Conservation (phyloP, 2,113 vertebrate genomes). For the Cyprinodon tularosa region DNA sequence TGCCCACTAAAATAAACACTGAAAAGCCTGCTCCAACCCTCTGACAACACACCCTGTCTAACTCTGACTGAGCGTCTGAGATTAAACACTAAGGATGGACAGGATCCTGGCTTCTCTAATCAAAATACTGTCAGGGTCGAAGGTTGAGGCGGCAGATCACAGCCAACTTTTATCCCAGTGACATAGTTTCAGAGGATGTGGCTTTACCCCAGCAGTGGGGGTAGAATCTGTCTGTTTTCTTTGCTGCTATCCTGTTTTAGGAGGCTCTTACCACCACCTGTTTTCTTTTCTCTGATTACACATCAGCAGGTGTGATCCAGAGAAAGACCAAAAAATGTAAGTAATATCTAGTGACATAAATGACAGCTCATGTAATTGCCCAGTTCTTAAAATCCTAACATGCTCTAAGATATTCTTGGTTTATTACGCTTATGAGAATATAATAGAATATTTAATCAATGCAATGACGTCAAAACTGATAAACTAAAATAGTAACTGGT, state of each 20-base stretch:
- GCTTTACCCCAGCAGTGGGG: constrained; percentile 63
- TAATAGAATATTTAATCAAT: neutral
- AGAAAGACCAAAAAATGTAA: neutral
- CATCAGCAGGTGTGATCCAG: constrained; percentile 32
- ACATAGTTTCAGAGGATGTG: constrained; percentile 64
- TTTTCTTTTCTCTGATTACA: constrained; percentile 76
- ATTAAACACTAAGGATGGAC: constrained; percentile 63
- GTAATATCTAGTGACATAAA: constrained; percentile 2
- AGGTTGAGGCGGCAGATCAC: constrained; percentile 70
- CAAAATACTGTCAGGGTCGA: constrained; percentile 76
- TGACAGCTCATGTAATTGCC: neutral
- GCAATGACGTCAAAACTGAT: neutral
- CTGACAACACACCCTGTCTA: constrained; percentile 53
- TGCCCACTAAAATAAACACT: constrained; percentile 78
- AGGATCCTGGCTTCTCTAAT: constrained; percentile 67
- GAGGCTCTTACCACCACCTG: constrained; percentile 60
- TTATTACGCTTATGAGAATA: neutral
- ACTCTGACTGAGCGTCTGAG: constrained; percentile 53
- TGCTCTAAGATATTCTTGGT: neutral
- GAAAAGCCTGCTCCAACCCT: constrained; percentile 48
- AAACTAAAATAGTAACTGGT: neutral
- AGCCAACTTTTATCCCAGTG: constrained; percentile 70
- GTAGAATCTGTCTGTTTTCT: constrained; percentile 78
- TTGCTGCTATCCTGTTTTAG: constrained; percentile 70
- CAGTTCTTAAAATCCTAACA: neutral